Percentiles rank a stretch among this genome's conserved stretches.
Conservation (phyloP, 1,140 invertebrate species). For the Anastrepha ludens region DNA sequence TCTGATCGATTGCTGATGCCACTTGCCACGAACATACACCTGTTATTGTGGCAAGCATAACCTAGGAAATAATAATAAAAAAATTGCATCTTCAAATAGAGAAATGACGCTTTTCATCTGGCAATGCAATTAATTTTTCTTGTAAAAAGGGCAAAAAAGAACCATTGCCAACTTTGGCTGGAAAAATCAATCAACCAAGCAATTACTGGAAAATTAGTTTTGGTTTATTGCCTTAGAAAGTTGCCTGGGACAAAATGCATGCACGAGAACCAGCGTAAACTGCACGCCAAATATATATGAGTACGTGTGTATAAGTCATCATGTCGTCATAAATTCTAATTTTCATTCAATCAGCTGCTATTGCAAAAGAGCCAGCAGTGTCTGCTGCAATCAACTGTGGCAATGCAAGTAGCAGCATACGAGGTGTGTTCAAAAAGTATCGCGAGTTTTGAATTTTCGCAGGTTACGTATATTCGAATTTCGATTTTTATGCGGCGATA, state of each 20-base stretch:
- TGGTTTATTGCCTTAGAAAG: background rate
- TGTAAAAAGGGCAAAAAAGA: conserved; percentile 7
- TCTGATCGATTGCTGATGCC: conserved; percentile 19
- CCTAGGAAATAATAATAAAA: background rate
- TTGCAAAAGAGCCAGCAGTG: background rate
- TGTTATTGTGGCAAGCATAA: background rate
- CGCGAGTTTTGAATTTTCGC: too few species aligned
- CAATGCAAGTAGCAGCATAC: too few species aligned
- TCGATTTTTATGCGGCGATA: too few species aligned
- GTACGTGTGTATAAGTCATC: background rate
- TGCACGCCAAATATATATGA: background rate
- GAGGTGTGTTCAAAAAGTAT: too few species aligned
- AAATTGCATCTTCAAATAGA: background rate
- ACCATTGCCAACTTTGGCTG: background rate
- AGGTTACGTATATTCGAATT: too few species aligned
- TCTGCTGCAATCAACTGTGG: background rate
- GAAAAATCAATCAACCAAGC: conserved; percentile 25
- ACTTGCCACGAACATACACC: conserved; percentile 22
- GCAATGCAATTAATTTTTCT: conserved; percentile 28
- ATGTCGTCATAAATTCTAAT: conserved; percentile 29
- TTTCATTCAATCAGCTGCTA: background rate
- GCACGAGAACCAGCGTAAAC: too few species aligned
- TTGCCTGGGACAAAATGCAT: background rate
- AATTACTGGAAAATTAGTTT: conserved; percentile 6
- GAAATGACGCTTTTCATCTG: too few species aligned